Base-by-base conservation (phyloP, 2,888 invertebrate genomes). In the Epinotia ramella region DNA sequence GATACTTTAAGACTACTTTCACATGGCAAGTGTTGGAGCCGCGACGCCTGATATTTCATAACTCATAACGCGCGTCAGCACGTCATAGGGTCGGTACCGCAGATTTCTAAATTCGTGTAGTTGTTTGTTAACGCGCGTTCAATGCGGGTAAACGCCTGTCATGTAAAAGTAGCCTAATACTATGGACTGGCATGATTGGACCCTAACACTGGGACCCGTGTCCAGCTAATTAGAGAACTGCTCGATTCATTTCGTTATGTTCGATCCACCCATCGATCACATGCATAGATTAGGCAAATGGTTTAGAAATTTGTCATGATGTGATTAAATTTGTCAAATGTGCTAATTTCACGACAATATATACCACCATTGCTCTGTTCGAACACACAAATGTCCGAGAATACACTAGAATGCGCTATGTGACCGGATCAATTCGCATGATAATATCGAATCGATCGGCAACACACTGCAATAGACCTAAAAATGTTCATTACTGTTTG, bases 401-500 rank as follows among this genome's bases (percentile, higher is more conserved):
- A 65, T 57, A 44, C 75, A 75, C 66, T 56, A 66, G 65, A 66
- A 64, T 74, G 49, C 20, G 70, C 71, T 78, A 71, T 73, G 63
- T 68, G 78, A 76, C 76, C 44, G 66, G 62, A 77, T 73, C 59
- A 76, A 68, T 74, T 64, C 62, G 75, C 76, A 76, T 77, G 73
- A 77, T 72, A 65, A 65, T 73, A 12, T 65, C 40, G 24, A 65
- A 33, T 71, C 60, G 53, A 66, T 65, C 60, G n/a, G 44, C 73
- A 56, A 18, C 46, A 66, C 67, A 75, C 62, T 53, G 44, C 24
- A 56, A 68, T 68, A 70, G 67, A 18, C 64, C 56, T 76, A 63
- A 28, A 46, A 71, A 77, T 80, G 80, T 76, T 77, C 79, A 71
- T 77, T 79, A 83, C 84, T 78, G 80, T 80, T 81, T 70, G 78